phyloP scores from a whole-genome alignment of 1,140 invertebrate species.

The Chelonus insularis region DNA sequence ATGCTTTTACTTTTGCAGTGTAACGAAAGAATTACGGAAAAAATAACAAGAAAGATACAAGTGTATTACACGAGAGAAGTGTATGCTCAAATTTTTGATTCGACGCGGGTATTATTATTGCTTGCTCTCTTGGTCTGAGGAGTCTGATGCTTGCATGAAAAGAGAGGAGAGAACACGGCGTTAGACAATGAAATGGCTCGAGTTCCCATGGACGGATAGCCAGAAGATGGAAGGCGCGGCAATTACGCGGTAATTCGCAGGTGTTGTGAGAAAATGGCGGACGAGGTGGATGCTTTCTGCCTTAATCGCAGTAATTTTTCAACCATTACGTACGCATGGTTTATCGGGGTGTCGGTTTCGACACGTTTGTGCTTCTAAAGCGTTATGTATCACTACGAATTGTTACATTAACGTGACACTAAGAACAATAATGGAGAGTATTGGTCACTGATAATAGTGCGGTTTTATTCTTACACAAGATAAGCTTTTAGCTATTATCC shows the following conservation, averaged over 20 bases:
- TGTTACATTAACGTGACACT: too few relatives aligned
- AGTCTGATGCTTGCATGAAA: neutral
- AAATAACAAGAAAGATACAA: conserved; percentile 6
- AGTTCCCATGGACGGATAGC: conserved; percentile 55
- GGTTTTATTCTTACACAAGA: too few relatives aligned
- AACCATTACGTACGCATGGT: conserved; percentile 44
- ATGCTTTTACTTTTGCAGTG: too few relatives aligned
- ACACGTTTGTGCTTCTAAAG: neutral
- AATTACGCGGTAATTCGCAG: conserved; percentile 60
- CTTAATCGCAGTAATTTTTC: conserved; percentile 59
- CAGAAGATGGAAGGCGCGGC: conserved; percentile 51
- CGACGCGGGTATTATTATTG: conserved; percentile 50
- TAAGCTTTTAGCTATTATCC: too few relatives aligned
- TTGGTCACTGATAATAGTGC: too few relatives aligned
- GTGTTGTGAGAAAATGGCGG: conserved; percentile 59
- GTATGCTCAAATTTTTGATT: conserved; percentile 51
- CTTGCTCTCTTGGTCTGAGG: neutral
- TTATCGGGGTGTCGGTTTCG: conserved; percentile 15
- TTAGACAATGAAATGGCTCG: conserved; percentile 53
- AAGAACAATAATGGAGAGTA: too few relatives aligned
- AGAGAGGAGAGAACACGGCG: conserved; percentile 15
- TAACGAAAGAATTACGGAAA: neutral
- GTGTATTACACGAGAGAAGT: conserved; percentile 18
- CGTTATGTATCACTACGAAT: too few relatives aligned
- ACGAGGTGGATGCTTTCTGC: conserved; percentile 50